Conservation (phyloP, 2,113 vertebrate species). For the Telmatochromis sp. region DNA sequence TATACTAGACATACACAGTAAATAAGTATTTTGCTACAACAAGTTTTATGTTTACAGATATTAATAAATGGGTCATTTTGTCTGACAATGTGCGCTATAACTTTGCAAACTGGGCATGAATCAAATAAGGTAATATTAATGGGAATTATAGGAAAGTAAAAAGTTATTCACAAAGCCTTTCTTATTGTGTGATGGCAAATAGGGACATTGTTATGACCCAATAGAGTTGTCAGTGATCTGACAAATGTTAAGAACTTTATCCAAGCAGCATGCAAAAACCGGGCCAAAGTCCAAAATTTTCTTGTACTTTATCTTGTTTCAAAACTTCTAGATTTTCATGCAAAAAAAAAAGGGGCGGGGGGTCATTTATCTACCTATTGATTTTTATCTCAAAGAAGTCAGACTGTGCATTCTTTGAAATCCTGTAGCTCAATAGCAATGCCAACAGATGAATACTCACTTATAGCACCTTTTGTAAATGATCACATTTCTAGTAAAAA, state of each 20-base stretch:
- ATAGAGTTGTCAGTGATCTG: neutral
- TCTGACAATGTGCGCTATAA: neutral
- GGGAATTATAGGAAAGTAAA: neutral
- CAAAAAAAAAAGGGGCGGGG: neutral
- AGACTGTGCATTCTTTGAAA: neutral
- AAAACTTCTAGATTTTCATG: neutral
- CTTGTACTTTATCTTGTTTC: neutral
- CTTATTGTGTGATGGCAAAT: neutral
- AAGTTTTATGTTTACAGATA: neutral
- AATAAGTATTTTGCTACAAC: neutral
- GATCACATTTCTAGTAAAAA: neutral
- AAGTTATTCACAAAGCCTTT: neutral
- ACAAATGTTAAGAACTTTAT: neutral
- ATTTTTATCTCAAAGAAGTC: neutral
- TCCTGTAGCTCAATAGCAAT: neutral
- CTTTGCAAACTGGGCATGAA: neutral
- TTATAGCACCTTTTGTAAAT: neutral
- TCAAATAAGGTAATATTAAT: neutral
- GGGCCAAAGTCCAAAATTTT: neutral
- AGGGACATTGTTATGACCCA: neutral
- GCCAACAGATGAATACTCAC: neutral
- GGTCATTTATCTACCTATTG: neutral
- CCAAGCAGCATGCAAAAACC: neutral
- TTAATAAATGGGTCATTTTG: neutral
- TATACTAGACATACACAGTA: neutral